These are phyloP conservation scores for Symphodus melops DNA, from an alignment of 2,113 vertebrate genomes.

Conservation along the genomic window DNA sequence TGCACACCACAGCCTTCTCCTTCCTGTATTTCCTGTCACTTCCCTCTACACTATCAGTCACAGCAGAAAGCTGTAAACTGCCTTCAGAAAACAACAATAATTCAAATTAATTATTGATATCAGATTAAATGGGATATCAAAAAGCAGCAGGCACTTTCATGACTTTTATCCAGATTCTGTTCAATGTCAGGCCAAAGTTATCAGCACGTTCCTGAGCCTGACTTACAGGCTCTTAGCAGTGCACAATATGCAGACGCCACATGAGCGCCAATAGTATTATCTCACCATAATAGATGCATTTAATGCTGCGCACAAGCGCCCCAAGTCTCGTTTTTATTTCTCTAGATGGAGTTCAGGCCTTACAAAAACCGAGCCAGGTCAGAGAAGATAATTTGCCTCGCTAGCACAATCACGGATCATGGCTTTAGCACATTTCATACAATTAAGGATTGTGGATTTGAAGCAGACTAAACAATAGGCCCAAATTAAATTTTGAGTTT, in stretches of 20 bases:
- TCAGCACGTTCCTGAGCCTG: constrained; percentile 68
- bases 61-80: constrained; percentile 62
- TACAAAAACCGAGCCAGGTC: constrained; percentile 76
- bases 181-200: constrained; percentile 82
- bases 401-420: constrained; percentile 72
- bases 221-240: constrained; percentile 75
- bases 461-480: constrained; percentile 77
- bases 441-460: constrained; percentile 80
- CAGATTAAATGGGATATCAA: constrained; percentile 74
- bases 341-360: constrained; percentile 63
- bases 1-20: constrained; percentile 23
- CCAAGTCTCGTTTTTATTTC: constrained; percentile 72
- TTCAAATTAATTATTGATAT: constrained; percentile 76
- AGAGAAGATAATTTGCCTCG: constrained; percentile 71
- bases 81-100: constrained; percentile 74
- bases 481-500: constrained; percentile 83
- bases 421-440: constrained; percentile 75
- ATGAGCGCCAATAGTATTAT: constrained; percentile 71
- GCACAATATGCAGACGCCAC: constrained; percentile 71
- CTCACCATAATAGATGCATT: constrained; percentile 77
- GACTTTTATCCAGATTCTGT: constrained; percentile 67
- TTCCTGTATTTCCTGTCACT: constrained; percentile 33
- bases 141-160: constrained; percentile 72
- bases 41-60: constrained; percentile 59
- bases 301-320: constrained; percentile 73